A percentile compares a stretch with the other conserved stretches of the same genome.
Conservation (phyloP, 2,888 invertebrate genomes). For the Drosophila setosimentum region DNA sequence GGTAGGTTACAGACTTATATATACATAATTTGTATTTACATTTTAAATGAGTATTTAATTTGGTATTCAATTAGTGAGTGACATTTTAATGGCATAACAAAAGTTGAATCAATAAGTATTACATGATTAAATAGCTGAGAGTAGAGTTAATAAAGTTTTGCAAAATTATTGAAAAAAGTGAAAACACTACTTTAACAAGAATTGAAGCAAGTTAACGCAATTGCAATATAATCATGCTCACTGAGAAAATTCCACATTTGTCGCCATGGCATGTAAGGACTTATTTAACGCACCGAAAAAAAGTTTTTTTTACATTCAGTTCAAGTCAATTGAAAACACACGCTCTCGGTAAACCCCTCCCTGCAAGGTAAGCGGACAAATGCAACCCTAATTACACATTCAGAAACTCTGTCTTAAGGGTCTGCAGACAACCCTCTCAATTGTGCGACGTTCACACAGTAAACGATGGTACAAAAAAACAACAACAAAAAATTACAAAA, state of each 20-base stretch:
- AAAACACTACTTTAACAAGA: neutral
- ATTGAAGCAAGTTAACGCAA: neutral
- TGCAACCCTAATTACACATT: slow-evolving; percentile 68
- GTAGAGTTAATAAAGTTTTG: neutral
- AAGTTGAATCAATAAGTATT: neutral
- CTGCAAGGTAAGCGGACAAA: slow-evolving; percentile 36
- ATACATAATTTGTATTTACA: neutral
- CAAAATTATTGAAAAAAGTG: neutral
- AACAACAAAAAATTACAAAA: neutral
- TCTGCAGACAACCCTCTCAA: slow-evolving; percentile 18
- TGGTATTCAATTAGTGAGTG: neutral
- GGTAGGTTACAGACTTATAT: neutral
- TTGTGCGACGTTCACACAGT: slow-evolving; percentile 9
- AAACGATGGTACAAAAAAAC: neutral
- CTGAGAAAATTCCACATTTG: neutral
- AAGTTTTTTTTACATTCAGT: neutral
- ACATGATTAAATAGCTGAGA: neutral
- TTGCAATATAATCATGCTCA: neutral
- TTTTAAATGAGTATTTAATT: slow-evolving; percentile 2
- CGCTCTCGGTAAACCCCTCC: slow-evolving; percentile 40
- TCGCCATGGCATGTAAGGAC: neutral
- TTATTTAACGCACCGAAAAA: neutral
- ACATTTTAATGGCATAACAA: neutral
- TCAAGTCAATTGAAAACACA: slow-evolving; percentile 30
- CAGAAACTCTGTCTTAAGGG: slow-evolving; percentile 20